Conservation (phyloP, 1,140 invertebrate species). For the Ladona fulva region DNA sequence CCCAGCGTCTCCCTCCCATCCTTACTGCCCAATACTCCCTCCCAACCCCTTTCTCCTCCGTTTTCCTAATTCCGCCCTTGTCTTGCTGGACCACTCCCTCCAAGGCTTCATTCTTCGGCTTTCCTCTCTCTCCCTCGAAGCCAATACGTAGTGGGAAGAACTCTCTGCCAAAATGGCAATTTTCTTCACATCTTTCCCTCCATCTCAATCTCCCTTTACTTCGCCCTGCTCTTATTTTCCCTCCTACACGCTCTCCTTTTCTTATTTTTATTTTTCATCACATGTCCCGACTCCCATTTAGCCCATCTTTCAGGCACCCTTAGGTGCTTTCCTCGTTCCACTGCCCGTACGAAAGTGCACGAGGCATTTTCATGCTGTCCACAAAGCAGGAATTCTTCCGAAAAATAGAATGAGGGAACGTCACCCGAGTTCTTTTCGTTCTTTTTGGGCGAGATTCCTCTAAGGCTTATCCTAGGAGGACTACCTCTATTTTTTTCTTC, state of each 20-base stretch:
- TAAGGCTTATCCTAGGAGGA: too few species aligned
- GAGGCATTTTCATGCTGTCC: neutral
- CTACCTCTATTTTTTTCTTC: too few species aligned
- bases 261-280: neutral
- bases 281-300: neutral
- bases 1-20: neutral
- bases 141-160: neutral
- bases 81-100: neutral
- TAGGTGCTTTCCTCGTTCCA: neutral
- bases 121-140: neutral
- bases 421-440: too few species aligned
- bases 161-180: constrained; percentile 4
- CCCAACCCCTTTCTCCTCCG: neutral
- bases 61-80: constrained; percentile 4
- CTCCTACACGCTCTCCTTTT: neutral
- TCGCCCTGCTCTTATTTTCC: neutral
- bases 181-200: neutral
- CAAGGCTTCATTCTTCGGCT: neutral
- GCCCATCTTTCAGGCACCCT: neutral
- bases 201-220: too few species aligned
- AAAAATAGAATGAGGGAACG: neutral
- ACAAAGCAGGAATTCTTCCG: neutral
- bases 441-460: too few species aligned
- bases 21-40: neutral
- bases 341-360: neutral